phyloP scores from a whole-genome alignment of 2,797 vertebrate species.

The Takifugu ocellatus region DNA sequence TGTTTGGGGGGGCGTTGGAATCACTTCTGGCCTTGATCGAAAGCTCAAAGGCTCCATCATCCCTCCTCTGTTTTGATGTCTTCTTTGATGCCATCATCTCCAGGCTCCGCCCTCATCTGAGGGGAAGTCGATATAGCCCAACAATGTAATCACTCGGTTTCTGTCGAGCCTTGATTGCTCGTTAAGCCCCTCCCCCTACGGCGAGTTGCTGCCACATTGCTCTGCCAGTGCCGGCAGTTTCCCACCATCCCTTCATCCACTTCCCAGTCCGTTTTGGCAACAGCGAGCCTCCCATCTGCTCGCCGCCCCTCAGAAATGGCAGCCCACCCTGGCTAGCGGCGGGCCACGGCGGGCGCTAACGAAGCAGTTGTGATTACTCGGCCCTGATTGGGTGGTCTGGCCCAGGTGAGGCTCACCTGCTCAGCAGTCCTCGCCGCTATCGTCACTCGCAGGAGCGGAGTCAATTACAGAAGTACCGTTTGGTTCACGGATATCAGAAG shows the following conservation, averaged over 20 bases:
- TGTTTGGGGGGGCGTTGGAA: conserved; percentile 32
- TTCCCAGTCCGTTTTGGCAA: conserved; percentile 40
- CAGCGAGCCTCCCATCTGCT: conserved; percentile 57
- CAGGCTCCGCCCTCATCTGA: too few species aligned
- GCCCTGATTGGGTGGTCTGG: conserved; percentile 13
- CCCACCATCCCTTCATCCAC: conserved; percentile 26
- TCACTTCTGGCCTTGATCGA: conserved; percentile 33
- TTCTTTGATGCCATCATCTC: background rate
- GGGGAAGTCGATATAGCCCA: background rate
- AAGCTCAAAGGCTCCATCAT: conserved; percentile 20
- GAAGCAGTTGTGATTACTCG: conserved; percentile 27
- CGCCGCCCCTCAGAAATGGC: conserved; percentile 23
- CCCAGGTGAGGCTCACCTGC: conserved; percentile 24
- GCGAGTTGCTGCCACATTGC: background rate
- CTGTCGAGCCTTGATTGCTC: background rate
- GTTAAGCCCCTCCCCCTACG: background rate
- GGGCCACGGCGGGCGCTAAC: conserved; percentile 7
- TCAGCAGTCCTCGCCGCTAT: conserved; percentile 15
- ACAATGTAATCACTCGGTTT: background rate
- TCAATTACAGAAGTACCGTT: conserved; percentile 42
- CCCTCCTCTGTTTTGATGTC: conserved; percentile 21
- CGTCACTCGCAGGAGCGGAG: conserved; percentile 22
- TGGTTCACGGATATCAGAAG: conserved; percentile 46
- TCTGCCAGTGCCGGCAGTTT: conserved; percentile 2
- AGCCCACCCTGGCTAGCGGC: conserved; percentile 18